Conservation (phyloP, 2,113 vertebrate genomes). For the Oncorhynchus tshawytscha region DNA sequence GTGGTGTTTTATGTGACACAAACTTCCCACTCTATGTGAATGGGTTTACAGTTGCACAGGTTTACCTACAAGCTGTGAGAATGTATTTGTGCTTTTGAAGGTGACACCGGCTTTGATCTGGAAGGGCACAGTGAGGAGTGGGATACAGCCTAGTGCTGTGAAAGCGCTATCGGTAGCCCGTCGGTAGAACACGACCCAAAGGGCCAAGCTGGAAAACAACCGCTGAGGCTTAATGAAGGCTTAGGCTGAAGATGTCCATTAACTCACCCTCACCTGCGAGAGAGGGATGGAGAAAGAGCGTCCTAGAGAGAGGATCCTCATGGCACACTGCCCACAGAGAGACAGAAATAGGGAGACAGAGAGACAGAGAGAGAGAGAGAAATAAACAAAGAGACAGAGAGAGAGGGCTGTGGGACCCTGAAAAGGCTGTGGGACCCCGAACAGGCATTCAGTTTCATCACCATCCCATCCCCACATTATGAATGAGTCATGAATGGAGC, state of each 20-base stretch:
- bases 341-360: neutral
- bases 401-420: too few relatives aligned
- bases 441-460: too few relatives aligned
- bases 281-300: neutral
- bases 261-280: constrained; percentile 11
- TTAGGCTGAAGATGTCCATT: neutral
- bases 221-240: neutral
- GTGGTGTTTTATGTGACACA: neutral
- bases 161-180: neutral
- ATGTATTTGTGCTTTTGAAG: neutral
- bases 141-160: neutral
- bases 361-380: too few relatives aligned
- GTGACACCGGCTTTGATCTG: neutral
- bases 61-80: neutral
- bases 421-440: too few relatives aligned
- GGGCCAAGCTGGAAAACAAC: neutral
- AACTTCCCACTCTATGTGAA: neutral
- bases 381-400: too few relatives aligned
- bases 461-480: too few relatives aligned
- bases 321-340: neutral
- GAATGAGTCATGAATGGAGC: too few relatives aligned
- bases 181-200: neutral
- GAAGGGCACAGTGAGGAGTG: neutral
- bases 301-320: neutral
- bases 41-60: neutral